A percentile compares a stretch with the other conserved stretches of the same genome.
phyloP scores from a whole-genome alignment of 2,113 vertebrate genomes.

The Pelobates fuscus region DNA sequence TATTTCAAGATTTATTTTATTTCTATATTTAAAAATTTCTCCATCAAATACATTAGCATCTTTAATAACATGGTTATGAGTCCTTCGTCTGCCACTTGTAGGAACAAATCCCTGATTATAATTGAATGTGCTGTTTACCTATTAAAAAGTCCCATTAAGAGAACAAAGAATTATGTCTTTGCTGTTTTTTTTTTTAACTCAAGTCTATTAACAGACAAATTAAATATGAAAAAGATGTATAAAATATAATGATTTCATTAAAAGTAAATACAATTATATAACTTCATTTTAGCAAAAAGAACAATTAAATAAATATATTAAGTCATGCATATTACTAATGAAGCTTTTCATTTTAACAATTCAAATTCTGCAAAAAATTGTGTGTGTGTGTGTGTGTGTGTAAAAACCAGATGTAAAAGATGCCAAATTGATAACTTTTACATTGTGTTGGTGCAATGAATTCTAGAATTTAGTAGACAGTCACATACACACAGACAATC shows the following conservation, averaged over 20 bases:
- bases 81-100: not conserved
- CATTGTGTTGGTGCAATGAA: no score
- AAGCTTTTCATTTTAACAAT: no score
- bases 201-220: not conserved
- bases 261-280: no score
- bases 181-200: not conserved
- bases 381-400: no score
- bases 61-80: slow-evolving; percentile 5
- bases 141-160: not conserved
- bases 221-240: not conserved
- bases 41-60: slow-evolving; percentile 16
- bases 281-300: no score
- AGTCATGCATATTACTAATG: no score
- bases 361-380: no score
- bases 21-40: not conserved
- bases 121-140: slow-evolving; percentile 23
- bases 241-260: not conserved
- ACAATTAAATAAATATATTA: no score
- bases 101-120: slow-evolving; percentile 29
- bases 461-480: no score
- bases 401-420: no score
- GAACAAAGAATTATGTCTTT: not conserved
- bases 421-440: no score
- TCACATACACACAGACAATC: no score
- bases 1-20: not conserved